Conservation (phyloP, 1,140 invertebrate genomes). For the Gonatopus flavifemur region DNA sequence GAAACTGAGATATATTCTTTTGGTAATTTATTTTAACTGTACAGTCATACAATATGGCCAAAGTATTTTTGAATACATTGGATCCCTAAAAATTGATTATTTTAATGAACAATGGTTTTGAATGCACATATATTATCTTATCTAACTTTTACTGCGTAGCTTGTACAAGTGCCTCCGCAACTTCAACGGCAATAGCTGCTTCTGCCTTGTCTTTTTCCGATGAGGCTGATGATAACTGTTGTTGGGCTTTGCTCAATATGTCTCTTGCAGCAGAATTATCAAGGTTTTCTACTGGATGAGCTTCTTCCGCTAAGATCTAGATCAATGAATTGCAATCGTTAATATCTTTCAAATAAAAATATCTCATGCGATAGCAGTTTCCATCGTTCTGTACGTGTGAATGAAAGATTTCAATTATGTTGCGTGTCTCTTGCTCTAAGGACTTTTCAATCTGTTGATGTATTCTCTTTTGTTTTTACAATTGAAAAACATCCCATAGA, state of each 20-base stretch:
- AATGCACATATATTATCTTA: conserved; percentile 8
- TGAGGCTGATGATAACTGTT: conserved; percentile 75
- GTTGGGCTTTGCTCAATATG: conserved; percentile 82
- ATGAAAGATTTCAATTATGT: too few species aligned
- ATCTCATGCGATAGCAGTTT: too few species aligned
- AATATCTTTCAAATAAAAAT: too few species aligned
- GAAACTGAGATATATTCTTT: too few species aligned
- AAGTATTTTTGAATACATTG: conserved; percentile 9
- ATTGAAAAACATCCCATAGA: too few species aligned
- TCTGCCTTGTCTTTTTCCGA: conserved; percentile 87
- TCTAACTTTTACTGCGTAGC: conserved; percentile 67
- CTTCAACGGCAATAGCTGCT: conserved; percentile 93
- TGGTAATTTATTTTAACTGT: conserved; percentile 27
- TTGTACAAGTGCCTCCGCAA: conserved; percentile 89
- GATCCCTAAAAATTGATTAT: conserved; percentile 11
- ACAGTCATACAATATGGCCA: conserved; percentile 15
- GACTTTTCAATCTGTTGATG: too few species aligned
- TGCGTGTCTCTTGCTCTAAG: too few species aligned
- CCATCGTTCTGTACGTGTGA: too few species aligned
- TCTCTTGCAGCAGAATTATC: conserved; percentile 82
- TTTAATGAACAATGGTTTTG: conserved; percentile 5
- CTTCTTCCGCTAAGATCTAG: conserved; percentile 94
- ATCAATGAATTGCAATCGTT: too few species aligned
- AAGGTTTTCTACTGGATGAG: conserved; percentile 82
- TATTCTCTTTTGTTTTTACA: too few species aligned